phyloP scores from a whole-genome alignment of 2,797 vertebrate genomes.

The Parotocinclus haroldoi region DNA sequence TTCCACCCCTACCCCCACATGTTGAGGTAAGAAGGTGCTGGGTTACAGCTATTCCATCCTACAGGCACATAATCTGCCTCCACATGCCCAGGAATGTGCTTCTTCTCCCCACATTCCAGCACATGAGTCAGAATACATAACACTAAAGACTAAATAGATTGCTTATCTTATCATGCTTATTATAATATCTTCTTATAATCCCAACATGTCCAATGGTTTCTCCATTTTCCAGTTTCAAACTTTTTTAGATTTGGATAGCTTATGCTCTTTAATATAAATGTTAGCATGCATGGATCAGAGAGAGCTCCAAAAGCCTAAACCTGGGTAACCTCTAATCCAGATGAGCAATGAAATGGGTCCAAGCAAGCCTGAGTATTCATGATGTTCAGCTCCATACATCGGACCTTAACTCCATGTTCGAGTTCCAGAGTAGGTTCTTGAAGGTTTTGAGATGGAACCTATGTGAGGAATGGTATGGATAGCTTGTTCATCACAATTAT shows the following conservation, averaged over 20 bases:
- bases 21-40: constrained; percentile 48
- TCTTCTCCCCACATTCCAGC: constrained; percentile 33
- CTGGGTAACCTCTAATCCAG: constrained; percentile 7
- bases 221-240: background rate
- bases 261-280: background rate
- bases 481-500: constrained; percentile 32
- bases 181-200: background rate
- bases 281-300: background rate
- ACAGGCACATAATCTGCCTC: constrained; percentile 59
- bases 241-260: background rate
- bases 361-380: constrained; percentile 12
- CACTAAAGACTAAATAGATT: background rate
- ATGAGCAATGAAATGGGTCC: constrained; percentile 27
- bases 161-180: background rate
- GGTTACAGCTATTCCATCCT: constrained; percentile 55
- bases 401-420: constrained; percentile 7
- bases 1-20: constrained; percentile 15
- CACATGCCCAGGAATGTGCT: constrained; percentile 67
- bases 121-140: background rate
- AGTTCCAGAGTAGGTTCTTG: background rate
- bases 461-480: background rate
- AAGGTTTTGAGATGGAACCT: constrained; percentile 1
- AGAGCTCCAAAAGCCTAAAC: background rate
- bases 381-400: background rate
- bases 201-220: background rate